These are phyloP conservation scores for Chascanopsetta lugubris DNA, from an alignment of 2,113 vertebrate species.

Conservation along the genomic window DNA sequence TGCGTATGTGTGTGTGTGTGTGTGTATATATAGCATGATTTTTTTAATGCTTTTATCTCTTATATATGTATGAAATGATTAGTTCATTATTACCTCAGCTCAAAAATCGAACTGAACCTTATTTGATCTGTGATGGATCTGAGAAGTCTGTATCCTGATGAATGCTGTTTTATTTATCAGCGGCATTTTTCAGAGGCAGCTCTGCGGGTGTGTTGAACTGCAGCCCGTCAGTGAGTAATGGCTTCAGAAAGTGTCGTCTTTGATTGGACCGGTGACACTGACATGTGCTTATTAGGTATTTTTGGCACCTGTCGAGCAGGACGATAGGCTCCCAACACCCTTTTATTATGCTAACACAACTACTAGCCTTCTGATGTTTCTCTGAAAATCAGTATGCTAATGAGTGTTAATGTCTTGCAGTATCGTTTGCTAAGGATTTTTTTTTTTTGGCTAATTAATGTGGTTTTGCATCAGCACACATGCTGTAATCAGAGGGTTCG, in stretches of 20 bases:
- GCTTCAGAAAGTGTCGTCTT: conserved; percentile 31
- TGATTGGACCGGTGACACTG: conserved; percentile 45
- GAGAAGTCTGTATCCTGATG: conserved; percentile 31
- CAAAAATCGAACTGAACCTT: conserved; percentile 18
- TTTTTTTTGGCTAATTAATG: conserved; percentile 42
- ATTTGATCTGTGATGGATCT: conserved; percentile 24
- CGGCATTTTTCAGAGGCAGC: conserved; percentile 18
- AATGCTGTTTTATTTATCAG: conserved; percentile 51
- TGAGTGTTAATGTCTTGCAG: conserved; percentile 24
- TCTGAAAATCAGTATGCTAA: conserved; percentile 41
- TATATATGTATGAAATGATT: no score
- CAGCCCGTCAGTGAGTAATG: conserved; percentile 20
- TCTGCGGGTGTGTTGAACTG: background rate
- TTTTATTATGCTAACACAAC: conserved; percentile 36
- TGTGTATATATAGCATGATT: no score
- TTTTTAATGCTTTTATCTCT: no score
- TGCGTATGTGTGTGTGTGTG: no score
- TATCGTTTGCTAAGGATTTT: conserved; percentile 30
- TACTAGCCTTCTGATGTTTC: conserved; percentile 14
- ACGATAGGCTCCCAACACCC: conserved; percentile 18
- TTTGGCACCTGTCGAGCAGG: conserved; percentile 35
- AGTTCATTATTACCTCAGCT: no score
- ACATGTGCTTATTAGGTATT: conserved; percentile 55
- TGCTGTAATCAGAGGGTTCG: conserved; percentile 38
- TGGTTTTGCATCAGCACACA: conserved; percentile 27